Conservation (phyloP, 2,888 invertebrate genomes). For the Temnothorax unifasciatus region DNA sequence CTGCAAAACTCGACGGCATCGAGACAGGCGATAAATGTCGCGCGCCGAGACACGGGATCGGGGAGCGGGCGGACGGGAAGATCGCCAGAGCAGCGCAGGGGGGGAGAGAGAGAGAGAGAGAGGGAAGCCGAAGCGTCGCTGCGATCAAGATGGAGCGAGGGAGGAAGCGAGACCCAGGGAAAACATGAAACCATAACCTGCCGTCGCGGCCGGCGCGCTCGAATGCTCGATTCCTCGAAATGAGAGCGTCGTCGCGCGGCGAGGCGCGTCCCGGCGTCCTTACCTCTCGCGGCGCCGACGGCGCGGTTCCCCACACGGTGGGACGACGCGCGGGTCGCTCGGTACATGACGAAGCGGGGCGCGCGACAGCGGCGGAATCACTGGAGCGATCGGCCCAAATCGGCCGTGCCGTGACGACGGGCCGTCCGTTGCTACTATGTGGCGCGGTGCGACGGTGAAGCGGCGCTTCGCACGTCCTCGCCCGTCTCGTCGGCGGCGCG, state of each 20-base stretch:
- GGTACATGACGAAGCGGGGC: slow-evolving; percentile 23
- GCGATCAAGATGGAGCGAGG: slow-evolving; percentile 66
- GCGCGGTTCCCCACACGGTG: slow-evolving; percentile 1
- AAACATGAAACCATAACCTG: slow-evolving; percentile 80
- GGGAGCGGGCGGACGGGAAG: not conserved
- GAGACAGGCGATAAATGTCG: not conserved
- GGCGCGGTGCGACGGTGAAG: no score
- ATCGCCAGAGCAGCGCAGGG: not conserved
- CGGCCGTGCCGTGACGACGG: no score
- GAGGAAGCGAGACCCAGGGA: slow-evolving; percentile 58
- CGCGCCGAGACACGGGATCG: not conserved
- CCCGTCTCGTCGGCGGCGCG: not conserved
- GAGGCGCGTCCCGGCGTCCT: slow-evolving; percentile 37
- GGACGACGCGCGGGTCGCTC: slow-evolving; percentile 29
- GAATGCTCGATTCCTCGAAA: slow-evolving; percentile 49
- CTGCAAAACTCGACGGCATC: not conserved
- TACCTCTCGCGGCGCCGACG: slow-evolving; percentile 69
- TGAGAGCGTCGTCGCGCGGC: slow-evolving; percentile 51
- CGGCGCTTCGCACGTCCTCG: not conserved
- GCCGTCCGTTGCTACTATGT: no score
- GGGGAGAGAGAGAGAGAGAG: no score
- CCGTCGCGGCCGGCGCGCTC: not conserved
- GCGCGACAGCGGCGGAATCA: no score
- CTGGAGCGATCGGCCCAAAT: no score
- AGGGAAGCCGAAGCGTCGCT: not conserved